Base-by-base conservation (phyloP, 2,888 invertebrate species). In the Selenia dentaria region DNA sequence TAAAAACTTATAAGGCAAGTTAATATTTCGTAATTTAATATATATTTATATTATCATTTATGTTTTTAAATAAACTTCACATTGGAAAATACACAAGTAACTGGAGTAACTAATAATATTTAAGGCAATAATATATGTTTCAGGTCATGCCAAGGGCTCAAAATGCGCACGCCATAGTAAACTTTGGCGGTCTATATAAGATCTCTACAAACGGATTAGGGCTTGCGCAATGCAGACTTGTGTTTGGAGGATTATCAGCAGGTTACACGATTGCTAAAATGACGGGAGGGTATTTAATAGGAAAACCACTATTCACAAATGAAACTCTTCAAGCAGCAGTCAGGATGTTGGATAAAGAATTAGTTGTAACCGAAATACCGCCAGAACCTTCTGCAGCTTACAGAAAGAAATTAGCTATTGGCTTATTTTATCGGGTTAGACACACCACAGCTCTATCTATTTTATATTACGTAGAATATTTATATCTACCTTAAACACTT, bases 101-200 rank as follows among this genome's bases (percentile, higher is more conserved):
- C n/a, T n/a, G n/a, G n/a, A n/a, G n/a, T n/a, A n/a, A n/a, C n/a
- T n/a, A n/a, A n/a, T n/a, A n/a, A n/a, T n/a, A n/a, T n/a, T n/a
- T n/a, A n/a, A n/a, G n/a, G n/a, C n/a, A n/a, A n/a, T n/a, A n/a
- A n/a, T n/a, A n/a, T n/a, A n/a, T n/a, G n/a, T 70, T 70, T 2
- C 67, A 95, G 95, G 92, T 95, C 28, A 94, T 94, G 92, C 93
- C 94, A 0, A 83, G 94, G 56, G 92, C 93, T 0, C 94, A 95
- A 79, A 95, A 94, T 66, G 92, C 94, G 0, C 95, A 95, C 61
- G 95, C 95, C 0, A 92, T 94, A 42, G 93, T 96, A 0, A 95
- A 95, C 64, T 94, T 94, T n/a, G 96, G 93, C 2, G 95, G 95
- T 66, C 76, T 93, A 0, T 91, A 94, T 48, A 91, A 93, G 71